Percentiles rank a stretch among this genome's conserved stretches.
phyloP scores from a whole-genome alignment of 2,797 vertebrate species.

The Tokudaia muenninki region DNA sequence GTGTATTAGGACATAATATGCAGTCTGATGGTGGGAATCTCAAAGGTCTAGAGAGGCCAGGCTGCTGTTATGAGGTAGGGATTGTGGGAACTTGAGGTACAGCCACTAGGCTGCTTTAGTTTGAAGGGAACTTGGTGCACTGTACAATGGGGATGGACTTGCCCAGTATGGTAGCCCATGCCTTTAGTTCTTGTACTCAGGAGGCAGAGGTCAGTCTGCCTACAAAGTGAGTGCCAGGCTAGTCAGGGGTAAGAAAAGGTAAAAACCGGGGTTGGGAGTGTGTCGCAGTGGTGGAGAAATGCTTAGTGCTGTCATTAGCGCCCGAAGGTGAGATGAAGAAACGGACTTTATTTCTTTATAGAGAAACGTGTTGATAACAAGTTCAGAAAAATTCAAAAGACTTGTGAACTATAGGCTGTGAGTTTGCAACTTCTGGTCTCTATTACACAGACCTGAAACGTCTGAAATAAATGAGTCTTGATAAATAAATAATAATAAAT shows the following conservation, averaged over 20 bases:
- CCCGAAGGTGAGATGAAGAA: neutral
- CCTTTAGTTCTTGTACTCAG: neutral
- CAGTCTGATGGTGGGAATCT: neutral
- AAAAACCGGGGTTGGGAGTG: neutral
- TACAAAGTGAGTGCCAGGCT: neutral
- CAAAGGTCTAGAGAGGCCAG: neutral
- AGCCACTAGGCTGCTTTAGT: neutral
- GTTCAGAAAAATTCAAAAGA: neutral
- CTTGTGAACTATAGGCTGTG: neutral
- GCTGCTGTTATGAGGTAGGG: neutral
- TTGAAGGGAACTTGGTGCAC: neutral
- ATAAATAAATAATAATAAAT: neutral
- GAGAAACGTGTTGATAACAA: slow-evolving; percentile 1
- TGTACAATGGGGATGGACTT: neutral
- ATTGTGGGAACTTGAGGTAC: neutral
- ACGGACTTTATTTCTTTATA: neutral
- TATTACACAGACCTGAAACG: neutral
- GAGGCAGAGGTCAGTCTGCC: neutral
- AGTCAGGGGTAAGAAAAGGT: neutral
- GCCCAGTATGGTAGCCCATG: neutral
- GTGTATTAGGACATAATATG: neutral
- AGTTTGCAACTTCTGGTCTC: neutral
- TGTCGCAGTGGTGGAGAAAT: neutral
- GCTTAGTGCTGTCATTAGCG: neutral
- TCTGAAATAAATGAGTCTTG: slow-evolving; percentile 30